Conservation (phyloP, 2,888 invertebrate species). For the Lepidonotus clava region DNA sequence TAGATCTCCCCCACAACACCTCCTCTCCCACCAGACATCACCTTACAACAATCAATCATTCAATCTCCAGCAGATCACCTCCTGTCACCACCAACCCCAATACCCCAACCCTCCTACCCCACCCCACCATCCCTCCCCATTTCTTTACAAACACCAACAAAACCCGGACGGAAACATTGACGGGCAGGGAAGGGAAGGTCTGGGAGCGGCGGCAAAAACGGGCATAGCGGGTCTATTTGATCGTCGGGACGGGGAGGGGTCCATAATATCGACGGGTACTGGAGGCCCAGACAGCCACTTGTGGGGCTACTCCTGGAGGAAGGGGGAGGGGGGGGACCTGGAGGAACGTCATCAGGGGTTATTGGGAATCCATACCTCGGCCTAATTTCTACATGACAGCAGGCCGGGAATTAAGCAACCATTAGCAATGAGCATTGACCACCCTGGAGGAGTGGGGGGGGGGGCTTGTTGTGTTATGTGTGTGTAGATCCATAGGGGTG, state of each 20-base stretch:
- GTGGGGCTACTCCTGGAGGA: neutral
- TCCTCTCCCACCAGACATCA: neutral
- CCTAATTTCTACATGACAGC: constrained; percentile 50
- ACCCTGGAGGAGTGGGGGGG: neutral
- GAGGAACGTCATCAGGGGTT: neutral
- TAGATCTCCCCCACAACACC: neutral
- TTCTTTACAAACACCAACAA: constrained; percentile 31
- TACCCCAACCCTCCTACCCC: neutral
- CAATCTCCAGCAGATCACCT: neutral
- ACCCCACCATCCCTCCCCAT: neutral
- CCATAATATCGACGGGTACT: constrained; percentile 14
- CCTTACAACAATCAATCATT: neutral
- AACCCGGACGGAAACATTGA: neutral
- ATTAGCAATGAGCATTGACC: constrained; percentile 4
- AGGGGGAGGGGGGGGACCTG: too few species aligned
- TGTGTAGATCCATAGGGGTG: too few species aligned
- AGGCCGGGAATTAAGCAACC: constrained; percentile 9
- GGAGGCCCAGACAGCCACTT: constrained; percentile 35
- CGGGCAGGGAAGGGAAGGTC: too few species aligned
- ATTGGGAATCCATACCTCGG: constrained; percentile 45
- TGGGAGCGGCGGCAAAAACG: neutral
- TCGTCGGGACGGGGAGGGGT: constrained; percentile 2
- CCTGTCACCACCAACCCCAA: neutral
- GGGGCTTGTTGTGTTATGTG: too few species aligned
- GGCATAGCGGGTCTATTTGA: neutral